A percentile compares a stretch with the other conserved stretches of the same genome.
Conservation (phyloP, 2,113 vertebrate genomes). For the Oceanodroma tethys region DNA sequence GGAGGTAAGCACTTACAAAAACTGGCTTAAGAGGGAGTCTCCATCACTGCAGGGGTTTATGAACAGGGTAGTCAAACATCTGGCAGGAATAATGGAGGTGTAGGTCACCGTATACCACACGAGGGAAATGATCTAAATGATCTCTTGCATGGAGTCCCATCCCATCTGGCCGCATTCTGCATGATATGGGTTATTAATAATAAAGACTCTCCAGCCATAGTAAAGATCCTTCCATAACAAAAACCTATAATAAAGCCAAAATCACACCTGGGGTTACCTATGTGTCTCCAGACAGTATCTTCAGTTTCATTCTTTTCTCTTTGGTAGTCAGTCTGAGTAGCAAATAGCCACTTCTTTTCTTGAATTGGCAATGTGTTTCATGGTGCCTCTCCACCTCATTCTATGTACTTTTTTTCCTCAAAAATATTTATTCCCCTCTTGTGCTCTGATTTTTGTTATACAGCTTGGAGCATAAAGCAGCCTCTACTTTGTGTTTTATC, state of each 20-base stretch:
- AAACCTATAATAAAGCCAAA: not conserved
- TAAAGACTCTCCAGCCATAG: not conserved
- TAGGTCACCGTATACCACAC: not conserved
- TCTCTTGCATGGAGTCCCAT: not conserved
- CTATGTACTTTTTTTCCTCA: not conserved
- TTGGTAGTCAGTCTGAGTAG: not conserved
- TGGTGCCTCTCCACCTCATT: not conserved
- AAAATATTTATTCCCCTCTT: not conserved
- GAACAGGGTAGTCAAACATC: not conserved
- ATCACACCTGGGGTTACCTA: fast-evolving
- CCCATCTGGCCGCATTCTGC: not conserved
- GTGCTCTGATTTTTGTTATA: not conserved
- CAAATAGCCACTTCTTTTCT: not conserved
- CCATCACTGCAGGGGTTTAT: not conserved
- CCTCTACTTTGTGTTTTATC: not conserved
- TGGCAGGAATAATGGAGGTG: not conserved
- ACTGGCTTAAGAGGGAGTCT: not conserved
- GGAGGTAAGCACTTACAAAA: not conserved
- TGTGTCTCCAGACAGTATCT: not conserved
- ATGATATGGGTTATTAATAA: not conserved
- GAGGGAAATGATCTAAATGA: not conserved
- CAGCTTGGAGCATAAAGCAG: not conserved
- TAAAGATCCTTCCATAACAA: not conserved
- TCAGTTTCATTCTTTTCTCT: not conserved
- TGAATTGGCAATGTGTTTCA: not conserved